phyloP scores from a whole-genome alignment of 2,797 vertebrate species.

The Coregonus ussuriensis region DNA sequence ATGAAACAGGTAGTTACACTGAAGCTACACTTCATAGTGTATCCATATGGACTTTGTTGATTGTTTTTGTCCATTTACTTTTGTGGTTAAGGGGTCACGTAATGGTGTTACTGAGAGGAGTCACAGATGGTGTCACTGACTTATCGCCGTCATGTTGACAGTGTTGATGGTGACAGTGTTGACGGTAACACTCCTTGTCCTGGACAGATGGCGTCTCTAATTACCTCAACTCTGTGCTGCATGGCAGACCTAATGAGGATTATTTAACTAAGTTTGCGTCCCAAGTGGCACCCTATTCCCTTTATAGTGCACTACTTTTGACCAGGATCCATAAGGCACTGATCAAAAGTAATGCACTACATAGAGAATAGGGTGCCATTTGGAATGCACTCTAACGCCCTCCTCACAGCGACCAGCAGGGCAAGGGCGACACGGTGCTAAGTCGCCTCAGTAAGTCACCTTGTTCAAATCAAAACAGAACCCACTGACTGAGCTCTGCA shows the following conservation, averaged over 20 bases:
- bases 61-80: neutral
- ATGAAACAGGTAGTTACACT: neutral
- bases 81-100: neutral
- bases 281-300: neutral
- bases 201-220: constrained; percentile 56
- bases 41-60: neutral
- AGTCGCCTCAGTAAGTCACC: constrained; percentile 29
- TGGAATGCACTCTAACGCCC: constrained; percentile 12
- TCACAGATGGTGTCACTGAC: neutral
- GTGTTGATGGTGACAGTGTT: constrained; percentile 10
- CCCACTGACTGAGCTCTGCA: neutral
- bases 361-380: neutral
- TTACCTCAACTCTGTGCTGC: constrained; percentile 40
- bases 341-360: neutral
- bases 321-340: neutral
- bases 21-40: neutral
- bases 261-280: neutral
- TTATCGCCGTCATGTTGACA: neutral
- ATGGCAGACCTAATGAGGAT: constrained; percentile 56
- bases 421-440: neutral
- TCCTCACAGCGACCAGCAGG: constrained; percentile 12
- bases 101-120: neutral
- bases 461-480: constrained; percentile 20
- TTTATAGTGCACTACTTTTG: neutral
- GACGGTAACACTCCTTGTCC: constrained; percentile 1